These are phyloP conservation scores for Nebria ingens DNA, from an alignment of 1,140 invertebrate genomes.

Conservation along the genomic window DNA sequence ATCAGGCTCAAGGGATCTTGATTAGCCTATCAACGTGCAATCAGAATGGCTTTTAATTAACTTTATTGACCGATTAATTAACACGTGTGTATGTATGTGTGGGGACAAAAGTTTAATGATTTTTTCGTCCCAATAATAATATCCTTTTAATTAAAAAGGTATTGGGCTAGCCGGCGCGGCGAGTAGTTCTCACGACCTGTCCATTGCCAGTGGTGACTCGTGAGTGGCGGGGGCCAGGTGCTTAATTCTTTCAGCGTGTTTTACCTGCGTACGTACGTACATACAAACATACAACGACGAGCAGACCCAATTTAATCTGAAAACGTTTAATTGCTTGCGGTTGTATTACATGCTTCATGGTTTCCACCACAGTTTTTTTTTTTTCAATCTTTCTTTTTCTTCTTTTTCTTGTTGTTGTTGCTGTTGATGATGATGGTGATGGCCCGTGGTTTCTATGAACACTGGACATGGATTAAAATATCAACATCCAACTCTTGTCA, in stretches of 20 bases:
- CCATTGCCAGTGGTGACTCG: background rate
- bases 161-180: background rate
- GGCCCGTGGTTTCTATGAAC: too few species aligned
- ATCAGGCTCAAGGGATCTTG: too few species aligned
- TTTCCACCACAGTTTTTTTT: too few species aligned
- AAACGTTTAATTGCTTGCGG: background rate
- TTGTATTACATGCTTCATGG: background rate
- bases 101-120: too few species aligned
- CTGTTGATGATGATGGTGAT: too few species aligned
- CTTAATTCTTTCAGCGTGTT: background rate
- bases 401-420: too few species aligned
- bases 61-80: conserved; percentile 7
- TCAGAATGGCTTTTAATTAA: background rate
- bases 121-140: background rate
- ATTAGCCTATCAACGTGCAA: conserved; percentile 1
- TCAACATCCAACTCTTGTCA: too few species aligned
- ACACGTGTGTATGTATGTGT: background rate
- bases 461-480: too few species aligned
- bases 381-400: too few species aligned
- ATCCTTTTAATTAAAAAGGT: conserved; percentile 3
- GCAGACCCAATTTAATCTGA: background rate
- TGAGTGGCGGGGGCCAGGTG: background rate
- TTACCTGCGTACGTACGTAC: background rate
- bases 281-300: too few species aligned
- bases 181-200: background rate